These are phyloP conservation scores for Druon quercuslanigerum DNA, from an alignment of 1,140 invertebrate species.

Conservation along the genomic window DNA sequence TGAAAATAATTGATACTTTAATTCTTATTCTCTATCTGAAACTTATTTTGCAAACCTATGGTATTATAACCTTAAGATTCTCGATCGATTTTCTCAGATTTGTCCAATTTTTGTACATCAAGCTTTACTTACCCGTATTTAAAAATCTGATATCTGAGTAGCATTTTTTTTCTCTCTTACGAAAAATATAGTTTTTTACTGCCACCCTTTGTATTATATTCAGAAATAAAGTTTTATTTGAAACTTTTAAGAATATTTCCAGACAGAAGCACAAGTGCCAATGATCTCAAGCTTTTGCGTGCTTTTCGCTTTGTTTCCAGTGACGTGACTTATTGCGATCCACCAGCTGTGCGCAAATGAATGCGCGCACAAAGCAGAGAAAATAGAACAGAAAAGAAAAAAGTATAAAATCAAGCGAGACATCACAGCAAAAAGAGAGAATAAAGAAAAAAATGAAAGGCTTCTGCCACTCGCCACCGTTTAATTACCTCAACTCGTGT, in stretches of 20 bases:
- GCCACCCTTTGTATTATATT: no score
- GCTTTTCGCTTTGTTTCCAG: neutral
- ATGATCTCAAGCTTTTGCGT: constrained; percentile 52
- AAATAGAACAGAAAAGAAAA: neutral
- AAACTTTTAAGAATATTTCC: neutral
- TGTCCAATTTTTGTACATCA: no score
- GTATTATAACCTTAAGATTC: no score
- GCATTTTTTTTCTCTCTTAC: no score
- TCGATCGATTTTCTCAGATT: no score
- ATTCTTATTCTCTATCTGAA: no score
- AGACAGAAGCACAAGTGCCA: constrained; percentile 37
- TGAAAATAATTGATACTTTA: no score
- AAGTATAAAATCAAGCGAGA: neutral
- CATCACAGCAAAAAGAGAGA: neutral
- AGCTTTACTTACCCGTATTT: no score
- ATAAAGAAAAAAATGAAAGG: constrained; percentile 1
- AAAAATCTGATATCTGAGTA: no score
- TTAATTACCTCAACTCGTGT: constrained; percentile 48
- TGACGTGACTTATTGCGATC: neutral
- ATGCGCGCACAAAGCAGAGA: neutral
- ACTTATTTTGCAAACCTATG: no score
- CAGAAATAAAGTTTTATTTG: no score
- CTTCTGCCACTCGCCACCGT: constrained; percentile 15
- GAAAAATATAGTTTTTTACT: no score
- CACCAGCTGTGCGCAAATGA: neutral